These are phyloP conservation scores for Branchinecta sandiegonensis DNA, from an alignment of 2,888 invertebrate genomes.

Conservation along the genomic window DNA sequence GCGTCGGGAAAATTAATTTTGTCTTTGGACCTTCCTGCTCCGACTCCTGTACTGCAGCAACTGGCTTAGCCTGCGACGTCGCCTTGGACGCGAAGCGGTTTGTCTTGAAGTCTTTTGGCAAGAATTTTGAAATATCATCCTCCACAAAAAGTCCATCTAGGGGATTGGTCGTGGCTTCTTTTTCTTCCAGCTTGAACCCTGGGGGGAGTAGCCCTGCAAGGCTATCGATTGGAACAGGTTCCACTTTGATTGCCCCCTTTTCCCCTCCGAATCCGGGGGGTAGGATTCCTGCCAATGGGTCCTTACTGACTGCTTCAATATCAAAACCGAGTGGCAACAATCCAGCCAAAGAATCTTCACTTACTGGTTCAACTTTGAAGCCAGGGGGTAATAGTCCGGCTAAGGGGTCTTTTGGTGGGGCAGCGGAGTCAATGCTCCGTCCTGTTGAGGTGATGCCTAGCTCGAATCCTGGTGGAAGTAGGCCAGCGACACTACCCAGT, in stretches of 20 bases:
- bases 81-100: not conserved
- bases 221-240: not conserved
- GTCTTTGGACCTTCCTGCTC: not conserved
- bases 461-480: not conserved
- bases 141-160: not conserved
- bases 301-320: not conserved
- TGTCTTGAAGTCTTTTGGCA: constrained; percentile 1
- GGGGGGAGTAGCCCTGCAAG: not conserved
- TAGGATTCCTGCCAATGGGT: not conserved
- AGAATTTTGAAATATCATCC: constrained; percentile 10
- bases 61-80: not conserved
- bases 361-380: not conserved
- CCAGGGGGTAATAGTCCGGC: not conserved
- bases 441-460: not conserved
- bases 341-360: not conserved
- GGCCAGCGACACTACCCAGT: not conserved
- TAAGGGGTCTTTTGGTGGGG: not conserved
- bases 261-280: not conserved
- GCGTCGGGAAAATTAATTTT: constrained; percentile 4
- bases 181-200: constrained; percentile 1
- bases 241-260: not conserved
- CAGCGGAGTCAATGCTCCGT: no score
- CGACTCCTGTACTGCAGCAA: not conserved
- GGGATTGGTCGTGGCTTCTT: not conserved
- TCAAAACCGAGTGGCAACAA: not conserved